Base-by-base conservation (phyloP, 2,113 vertebrate species). In the Opisthocomus hoazin region DNA sequence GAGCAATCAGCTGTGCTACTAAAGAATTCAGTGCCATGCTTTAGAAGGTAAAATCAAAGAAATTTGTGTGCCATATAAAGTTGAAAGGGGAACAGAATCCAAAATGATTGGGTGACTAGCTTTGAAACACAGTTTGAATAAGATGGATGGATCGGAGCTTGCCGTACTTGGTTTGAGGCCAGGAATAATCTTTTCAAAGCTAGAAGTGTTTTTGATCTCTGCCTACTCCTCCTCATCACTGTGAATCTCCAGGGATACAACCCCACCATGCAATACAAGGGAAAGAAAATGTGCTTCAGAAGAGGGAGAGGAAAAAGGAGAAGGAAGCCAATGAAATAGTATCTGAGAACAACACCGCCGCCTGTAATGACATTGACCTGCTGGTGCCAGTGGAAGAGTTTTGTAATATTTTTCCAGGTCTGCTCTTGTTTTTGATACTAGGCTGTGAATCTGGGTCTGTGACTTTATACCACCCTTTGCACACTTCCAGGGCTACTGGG, bases 171-270 rank as follows among this genome's bases (percentile, higher is more conserved):
- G 96, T 97, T 97, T 91, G 83, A 96, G 94, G 98, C 98, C 98
- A 98, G 97, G 97, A 98, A 98, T 98, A 98, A 98, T 97, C 97
- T 98, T 97, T 98, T 97, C 96, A 97, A 97, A 98, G 97, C 93
- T 97, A 97, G 96, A 97, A 96, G 74, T 88, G 95, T 97, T 97
- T 98, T 98, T 98, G 98, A 98, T 97, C 97, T 97, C 93, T 89
- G 94, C 93, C 96, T 98, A 96, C 96, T 97, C 96, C 97, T 96
- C 97, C 96, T 97, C 97, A 96, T 97, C 96, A 89, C 96, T 97
- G 96, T 96, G 93, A 96, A 96, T 95, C 96, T 98, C 98, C 97
- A 98, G 97, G 97, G 97, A 97, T 97, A 97, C 93, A 97, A 95
- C 88, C 85, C 91, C 94, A 96, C 97, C n/a, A 0, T 94, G 95